Conservation (phyloP, 2,113 vertebrate species). For the Neopipo cinnamomea region DNA sequence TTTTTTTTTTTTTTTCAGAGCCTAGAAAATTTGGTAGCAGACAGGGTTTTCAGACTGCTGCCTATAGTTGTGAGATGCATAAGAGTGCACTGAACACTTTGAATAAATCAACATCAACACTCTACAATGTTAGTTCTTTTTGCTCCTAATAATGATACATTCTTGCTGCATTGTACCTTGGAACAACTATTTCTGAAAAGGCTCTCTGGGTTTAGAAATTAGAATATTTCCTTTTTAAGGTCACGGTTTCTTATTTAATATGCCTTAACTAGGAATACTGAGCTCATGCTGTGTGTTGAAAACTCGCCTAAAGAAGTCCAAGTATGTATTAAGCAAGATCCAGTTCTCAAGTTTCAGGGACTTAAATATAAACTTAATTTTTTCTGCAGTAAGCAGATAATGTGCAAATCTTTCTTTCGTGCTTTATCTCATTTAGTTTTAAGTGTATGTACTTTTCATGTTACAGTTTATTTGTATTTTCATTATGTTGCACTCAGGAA, state of each 20-base stretch:
- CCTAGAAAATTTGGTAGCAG: background rate
- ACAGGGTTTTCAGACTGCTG: background rate
- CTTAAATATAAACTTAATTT: background rate
- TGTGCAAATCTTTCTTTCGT: background rate
- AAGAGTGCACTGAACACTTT: background rate
- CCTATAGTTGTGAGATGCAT: background rate
- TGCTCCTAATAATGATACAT: background rate
- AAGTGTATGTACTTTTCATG: background rate
- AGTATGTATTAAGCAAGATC: background rate
- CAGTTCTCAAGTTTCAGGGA: background rate
- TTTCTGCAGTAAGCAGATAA: background rate
- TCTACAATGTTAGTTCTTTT: background rate
- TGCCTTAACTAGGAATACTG: background rate
- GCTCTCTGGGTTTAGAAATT: background rate
- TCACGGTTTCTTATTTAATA: background rate
- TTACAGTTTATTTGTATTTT: background rate
- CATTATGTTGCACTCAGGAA: background rate
- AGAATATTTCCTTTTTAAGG: background rate
- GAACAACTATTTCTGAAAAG: background rate
- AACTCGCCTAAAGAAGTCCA: background rate
- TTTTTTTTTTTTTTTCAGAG: background rate
- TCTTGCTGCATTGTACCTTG: background rate
- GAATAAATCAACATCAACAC: background rate
- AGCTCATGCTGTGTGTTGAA: background rate
- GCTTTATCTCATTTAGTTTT: background rate